Base-by-base conservation (phyloP, 1,140 invertebrate species). In the Cotesia vestalis region DNA sequence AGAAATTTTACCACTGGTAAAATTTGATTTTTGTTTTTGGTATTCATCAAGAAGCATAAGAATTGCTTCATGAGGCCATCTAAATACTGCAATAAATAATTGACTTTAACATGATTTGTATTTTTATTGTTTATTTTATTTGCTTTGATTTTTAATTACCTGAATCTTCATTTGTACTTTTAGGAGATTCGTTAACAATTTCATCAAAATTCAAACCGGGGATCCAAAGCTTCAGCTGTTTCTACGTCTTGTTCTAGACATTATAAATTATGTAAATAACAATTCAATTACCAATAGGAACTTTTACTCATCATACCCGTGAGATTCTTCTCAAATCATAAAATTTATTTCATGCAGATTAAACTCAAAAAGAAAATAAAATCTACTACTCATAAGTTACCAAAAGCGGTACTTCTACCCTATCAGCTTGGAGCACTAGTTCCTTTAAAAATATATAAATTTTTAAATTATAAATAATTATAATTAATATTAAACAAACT, bases 21-120 rank as follows among this genome's bases (percentile, higher is more conserved):
- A 20, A 20, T 2, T 20, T 20, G 20, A 20, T 20, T 20, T 0
- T 20, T 20, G 1, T 2, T 20, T 20, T 20, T 20, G 20, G 2
- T 20, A 20, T 20, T 20, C 20, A 20, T 20, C 20, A 2, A 20
- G 20, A 20, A 20, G 20, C 2, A 20, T 1, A 20, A 20, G 20
- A 20, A 20, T 20, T 1, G 20, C 20, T 20, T 20, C 20, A 20
- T 20, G 20, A 20, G 20, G 1, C 20, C 20, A 20, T 20, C 2
- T 20, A 20, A 20, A 20, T 20, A 2, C 20, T 20, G 20, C 20
- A 20, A 20, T 2, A 20, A 20, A 20, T 2, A 70, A 2, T 64
- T 53, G 0, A 74, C 77, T 75, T 75, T 75, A n/a, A 73, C n/a
- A n/a, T n/a, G 34, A 67, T 77, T 77, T 52, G 78, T n/a, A n/a